Evolutionary conservation across 2,113 vertebrate genomes (phyloP).

Genomic region (Channa argus): DNA sequence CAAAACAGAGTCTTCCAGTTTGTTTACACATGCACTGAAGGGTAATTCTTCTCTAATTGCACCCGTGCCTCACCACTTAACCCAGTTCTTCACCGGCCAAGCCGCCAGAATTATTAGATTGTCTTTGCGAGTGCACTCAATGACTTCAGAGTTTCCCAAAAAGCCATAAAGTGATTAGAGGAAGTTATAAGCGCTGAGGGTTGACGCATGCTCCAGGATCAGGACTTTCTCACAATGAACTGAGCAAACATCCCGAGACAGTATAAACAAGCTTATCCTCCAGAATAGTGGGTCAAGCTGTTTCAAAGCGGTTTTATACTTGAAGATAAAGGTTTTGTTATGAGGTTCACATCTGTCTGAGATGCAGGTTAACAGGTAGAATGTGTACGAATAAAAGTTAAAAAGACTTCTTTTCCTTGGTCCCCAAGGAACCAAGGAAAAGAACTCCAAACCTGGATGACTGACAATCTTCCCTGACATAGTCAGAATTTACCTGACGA

Average conservation of each 20-base stretch:
- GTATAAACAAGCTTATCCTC: conserved; percentile 38
- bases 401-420: too few species aligned
- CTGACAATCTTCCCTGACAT: too few species aligned
- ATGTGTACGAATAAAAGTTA: neutral
- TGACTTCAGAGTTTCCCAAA: conserved; percentile 53
- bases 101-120: conserved; percentile 10
- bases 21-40: conserved; percentile 25
- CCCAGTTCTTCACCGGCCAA: conserved; percentile 2
- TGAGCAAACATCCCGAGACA: conserved; percentile 4
- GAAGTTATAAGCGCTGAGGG: conserved; percentile 34
- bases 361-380: neutral
- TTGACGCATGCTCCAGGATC: conserved; percentile 5
- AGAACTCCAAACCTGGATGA: too few species aligned
- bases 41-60: conserved; percentile 31
- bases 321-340: conserved; percentile 6
- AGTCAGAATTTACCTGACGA: too few species aligned
- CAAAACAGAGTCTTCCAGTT: conserved; percentile 10
- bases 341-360: neutral
- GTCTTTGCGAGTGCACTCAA: conserved; percentile 32
- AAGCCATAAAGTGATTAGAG: conserved; percentile 42
- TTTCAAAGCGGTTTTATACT: conserved; percentile 19
- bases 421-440: too few species aligned
- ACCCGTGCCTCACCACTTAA: conserved; percentile 29
- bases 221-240: conserved; percentile 12
- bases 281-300: neutral